phyloP scores from a whole-genome alignment of 2,888 invertebrate genomes.

The Blera fallax region DNA sequence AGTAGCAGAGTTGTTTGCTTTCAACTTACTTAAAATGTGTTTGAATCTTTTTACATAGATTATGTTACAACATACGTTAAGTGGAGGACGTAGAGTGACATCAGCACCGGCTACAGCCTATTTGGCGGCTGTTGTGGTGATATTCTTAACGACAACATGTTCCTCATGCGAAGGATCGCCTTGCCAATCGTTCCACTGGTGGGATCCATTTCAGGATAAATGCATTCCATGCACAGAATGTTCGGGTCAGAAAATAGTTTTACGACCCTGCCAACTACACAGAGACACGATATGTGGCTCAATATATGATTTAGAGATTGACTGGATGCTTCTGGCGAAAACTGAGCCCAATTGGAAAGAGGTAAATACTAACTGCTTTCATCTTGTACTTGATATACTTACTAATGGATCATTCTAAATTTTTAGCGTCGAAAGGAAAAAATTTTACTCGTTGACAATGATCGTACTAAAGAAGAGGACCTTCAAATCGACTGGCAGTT shows the following conservation, averaged over 20 bases:
- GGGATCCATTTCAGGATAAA: conserved; percentile 85
- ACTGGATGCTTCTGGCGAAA: conserved; percentile 84
- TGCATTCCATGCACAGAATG: conserved; percentile 89
- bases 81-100: conserved; percentile 69
- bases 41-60: conserved; percentile 36
- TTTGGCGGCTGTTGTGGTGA: conserved; percentile 74
- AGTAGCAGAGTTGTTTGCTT: not conserved
- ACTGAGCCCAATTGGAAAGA: conserved; percentile 82
- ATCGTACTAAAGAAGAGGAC: conserved; percentile 80
- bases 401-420: not conserved
- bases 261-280: conserved; percentile 89
- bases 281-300: conserved; percentile 89
- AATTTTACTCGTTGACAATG: conserved; percentile 78
- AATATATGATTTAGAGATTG: conserved; percentile 85
- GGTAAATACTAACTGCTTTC: conserved; percentile 73
- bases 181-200: conserved; percentile 86
- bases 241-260: conserved; percentile 85
- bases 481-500: conserved; percentile 87
- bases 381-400: too few species aligned
- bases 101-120: conserved; percentile 73
- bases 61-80: conserved; percentile 69
- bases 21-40: conserved; percentile 14
- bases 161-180: conserved; percentile 79
- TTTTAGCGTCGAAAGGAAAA: conserved; percentile 81
- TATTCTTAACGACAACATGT: conserved; percentile 79